Base-by-base conservation (phyloP, 2,888 invertebrate species). In the Petrophora chlorosata region DNA sequence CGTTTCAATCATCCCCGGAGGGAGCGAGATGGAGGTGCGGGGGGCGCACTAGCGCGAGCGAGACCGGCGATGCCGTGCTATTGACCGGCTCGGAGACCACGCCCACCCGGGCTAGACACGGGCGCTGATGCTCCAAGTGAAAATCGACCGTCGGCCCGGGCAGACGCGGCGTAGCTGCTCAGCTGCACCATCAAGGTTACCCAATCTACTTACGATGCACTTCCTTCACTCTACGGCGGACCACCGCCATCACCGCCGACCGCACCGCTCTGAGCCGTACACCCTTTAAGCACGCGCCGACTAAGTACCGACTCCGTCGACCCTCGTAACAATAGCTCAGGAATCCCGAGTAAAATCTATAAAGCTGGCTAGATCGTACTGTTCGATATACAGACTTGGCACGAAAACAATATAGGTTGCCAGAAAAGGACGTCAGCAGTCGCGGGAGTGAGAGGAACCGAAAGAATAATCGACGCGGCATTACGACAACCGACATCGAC, bases 1-100 rank as follows among this genome's bases (percentile, higher is more conserved):
- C 90, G 87, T 87, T 90, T 89, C 89, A 89, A 90, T 90, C 89
- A 90, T 90, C 87, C 89, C 89, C 81, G 73, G 81, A 70, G 84
- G 73, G 79, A 85, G 63, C 58, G 79, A 67, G 86, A 85, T 67
- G 75, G 63, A 57, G 65, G 51, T 68, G 72, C 50, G 57, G 48
- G 63, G 40, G 45, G 32, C 46, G 46, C 38, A 45, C 49, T 61
- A 38, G 79, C 50, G 73, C 56, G 77, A 88, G 76, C 54, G 87
- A 82, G 88, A 83, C 58, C 65, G 60, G 63, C 69, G 67, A 75
- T 76, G 74, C 79, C 85, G 85, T 89, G 89, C 89, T 90, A 90
- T 90, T 89, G 90, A 90, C 90, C 90, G 90, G 88, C 87, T 72
- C 65, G 80, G 72, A 86, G 82, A 77, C 89, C 89, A 89, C 89